These are phyloP conservation scores for Calycopis cecrops DNA, from an alignment of 1,140 invertebrate species.

Conservation along the genomic window DNA sequence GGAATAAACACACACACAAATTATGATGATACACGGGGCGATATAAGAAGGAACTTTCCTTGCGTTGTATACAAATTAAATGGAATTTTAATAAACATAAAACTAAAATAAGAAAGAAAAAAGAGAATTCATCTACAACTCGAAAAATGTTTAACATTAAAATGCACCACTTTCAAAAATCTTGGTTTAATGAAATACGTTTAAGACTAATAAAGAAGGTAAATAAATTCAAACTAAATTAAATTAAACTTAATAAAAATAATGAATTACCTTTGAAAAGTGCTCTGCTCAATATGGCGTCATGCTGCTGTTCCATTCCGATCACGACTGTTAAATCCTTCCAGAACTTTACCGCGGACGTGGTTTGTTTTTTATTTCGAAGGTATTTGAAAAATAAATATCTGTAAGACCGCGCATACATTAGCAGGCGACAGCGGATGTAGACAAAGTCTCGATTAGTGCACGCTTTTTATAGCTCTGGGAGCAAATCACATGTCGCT, in stretches of 20 bases:
- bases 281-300: not conserved
- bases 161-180: too few relatives aligned
- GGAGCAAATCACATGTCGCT: too few relatives aligned
- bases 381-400: not conserved
- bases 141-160: too few relatives aligned
- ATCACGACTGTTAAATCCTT: conserved; percentile 3
- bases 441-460: too few relatives aligned
- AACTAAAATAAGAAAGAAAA: not conserved
- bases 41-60: too few relatives aligned
- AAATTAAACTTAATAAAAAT: not conserved
- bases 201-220: not conserved
- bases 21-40: too few relatives aligned
- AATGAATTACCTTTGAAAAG: not conserved
- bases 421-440: not conserved
- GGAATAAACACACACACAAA: too few relatives aligned
- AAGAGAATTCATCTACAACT: too few relatives aligned
- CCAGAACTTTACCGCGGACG: not conserved
- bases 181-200: too few relatives aligned
- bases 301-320: not conserved
- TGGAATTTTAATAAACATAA: too few relatives aligned
- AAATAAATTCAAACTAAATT: not conserved
- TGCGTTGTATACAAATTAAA: too few relatives aligned
- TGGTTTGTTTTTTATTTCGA: not conserved
- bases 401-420: not conserved
- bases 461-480: too few relatives aligned